phyloP scores from a whole-genome alignment of 2,888 invertebrate genomes.

The Noctuana brunneofusca region DNA sequence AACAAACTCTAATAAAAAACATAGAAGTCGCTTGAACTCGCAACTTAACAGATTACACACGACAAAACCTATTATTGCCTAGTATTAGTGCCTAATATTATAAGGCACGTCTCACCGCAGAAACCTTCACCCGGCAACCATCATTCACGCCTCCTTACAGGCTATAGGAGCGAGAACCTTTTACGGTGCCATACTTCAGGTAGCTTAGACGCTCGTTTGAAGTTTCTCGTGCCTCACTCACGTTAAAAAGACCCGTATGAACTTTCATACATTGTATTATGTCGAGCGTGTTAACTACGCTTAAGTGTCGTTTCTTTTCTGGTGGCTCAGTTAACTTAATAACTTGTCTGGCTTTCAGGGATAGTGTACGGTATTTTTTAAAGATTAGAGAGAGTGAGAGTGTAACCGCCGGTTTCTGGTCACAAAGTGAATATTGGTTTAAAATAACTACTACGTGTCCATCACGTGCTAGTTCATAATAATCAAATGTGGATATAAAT shows the following conservation, averaged over 20 bases:
- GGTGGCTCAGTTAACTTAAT: neutral
- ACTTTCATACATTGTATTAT: slow-evolving; percentile 16
- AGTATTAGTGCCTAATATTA: neutral
- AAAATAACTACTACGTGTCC: too few relatives aligned
- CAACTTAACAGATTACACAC: too few relatives aligned
- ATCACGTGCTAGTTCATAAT: too few relatives aligned
- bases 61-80: too few relatives aligned
- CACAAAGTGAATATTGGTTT: too few relatives aligned
- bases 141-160: slow-evolving; percentile 21
- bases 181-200: slow-evolving; percentile 20
- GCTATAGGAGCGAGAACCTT: slow-evolving; percentile 18
- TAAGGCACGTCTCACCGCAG: neutral
- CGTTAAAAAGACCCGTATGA: slow-evolving; percentile 6
- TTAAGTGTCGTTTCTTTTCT: neutral
- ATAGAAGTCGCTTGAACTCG: too few relatives aligned
- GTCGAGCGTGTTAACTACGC: slow-evolving; percentile 11
- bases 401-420: too few relatives aligned
- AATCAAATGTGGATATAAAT: too few relatives aligned
- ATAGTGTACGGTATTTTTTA: neutral
- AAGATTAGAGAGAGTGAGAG: neutral
- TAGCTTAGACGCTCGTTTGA: slow-evolving; percentile 18
- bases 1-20: too few relatives aligned
- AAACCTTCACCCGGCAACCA: neutral
- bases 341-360: neutral
- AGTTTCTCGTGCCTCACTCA: slow-evolving; percentile 18